These are phyloP conservation scores for Scolopax mira DNA, from an alignment of 2,113 vertebrate genomes.

Conservation along the genomic window DNA sequence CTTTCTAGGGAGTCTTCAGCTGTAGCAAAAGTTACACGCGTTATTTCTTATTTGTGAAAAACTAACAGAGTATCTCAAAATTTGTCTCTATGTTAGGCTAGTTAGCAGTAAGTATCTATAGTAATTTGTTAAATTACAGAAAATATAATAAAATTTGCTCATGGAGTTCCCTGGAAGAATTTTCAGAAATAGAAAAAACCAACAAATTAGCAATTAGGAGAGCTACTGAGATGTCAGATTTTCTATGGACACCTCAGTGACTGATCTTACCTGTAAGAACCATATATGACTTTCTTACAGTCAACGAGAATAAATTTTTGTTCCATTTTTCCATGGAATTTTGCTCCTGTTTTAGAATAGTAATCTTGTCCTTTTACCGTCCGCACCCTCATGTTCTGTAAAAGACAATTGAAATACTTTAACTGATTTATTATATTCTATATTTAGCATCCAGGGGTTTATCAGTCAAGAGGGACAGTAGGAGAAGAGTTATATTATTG, in stretches of 20 bases:
- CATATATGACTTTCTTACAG: slow-evolving; percentile 90
- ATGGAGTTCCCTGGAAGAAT: not conserved
- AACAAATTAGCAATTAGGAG: not conserved
- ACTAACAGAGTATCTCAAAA: not conserved
- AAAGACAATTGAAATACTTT: slow-evolving; percentile 20
- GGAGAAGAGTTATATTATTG: not conserved
- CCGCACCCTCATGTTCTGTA: slow-evolving; percentile 92
- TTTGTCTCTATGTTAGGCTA: not conserved
- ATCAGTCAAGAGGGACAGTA: not conserved
- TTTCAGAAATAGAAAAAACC: not conserved
- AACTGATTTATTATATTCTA: not conserved
- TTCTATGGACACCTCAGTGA: not conserved
- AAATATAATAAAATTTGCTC: not conserved
- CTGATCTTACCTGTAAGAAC: slow-evolving; percentile 91
- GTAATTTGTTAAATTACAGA: not conserved
- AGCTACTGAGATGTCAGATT: not conserved
- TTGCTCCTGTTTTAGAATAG: slow-evolving; percentile 90
- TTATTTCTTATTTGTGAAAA: not conserved
- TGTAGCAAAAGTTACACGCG: not conserved
- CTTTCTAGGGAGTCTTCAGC: not conserved
- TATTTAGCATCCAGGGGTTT: not conserved
- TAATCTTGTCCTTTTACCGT: slow-evolving; percentile 93
- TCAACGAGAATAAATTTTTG: slow-evolving; percentile 93
- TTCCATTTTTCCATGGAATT: slow-evolving; percentile 91
- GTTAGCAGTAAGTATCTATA: not conserved